These are phyloP conservation scores for Ectropis crepuscularia DNA, from an alignment of 2,888 invertebrate genomes.

Conservation along the genomic window DNA sequence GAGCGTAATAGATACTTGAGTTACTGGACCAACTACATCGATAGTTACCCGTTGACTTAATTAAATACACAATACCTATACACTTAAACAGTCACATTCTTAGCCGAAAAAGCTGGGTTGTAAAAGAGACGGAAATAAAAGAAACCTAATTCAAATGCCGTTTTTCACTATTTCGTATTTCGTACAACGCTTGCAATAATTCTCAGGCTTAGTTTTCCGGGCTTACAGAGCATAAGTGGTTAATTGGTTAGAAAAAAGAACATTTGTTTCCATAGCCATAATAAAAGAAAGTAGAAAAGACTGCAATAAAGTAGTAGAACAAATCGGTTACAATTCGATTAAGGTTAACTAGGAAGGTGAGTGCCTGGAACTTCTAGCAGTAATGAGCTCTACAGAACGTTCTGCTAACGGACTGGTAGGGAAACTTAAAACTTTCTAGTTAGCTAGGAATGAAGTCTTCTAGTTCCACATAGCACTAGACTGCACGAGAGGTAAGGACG, in stretches of 20 bases:
- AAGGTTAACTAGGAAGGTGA: constrained; percentile 2
- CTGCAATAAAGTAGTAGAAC: not conserved
- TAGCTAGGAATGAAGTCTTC: constrained; percentile 5
- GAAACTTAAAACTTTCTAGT: constrained; percentile 10
- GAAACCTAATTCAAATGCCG: no score
- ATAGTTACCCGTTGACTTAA: no score
- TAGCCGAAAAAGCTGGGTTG: no score
- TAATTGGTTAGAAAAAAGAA: not conserved
- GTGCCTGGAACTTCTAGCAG: constrained; percentile 4
- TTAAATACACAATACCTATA: no score
- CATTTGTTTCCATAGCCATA: no score
- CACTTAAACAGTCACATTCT: no score
- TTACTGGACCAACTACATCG: no score
- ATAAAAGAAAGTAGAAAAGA: no score
- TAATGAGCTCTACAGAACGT: constrained; percentile 14
- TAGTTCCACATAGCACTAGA: not conserved
- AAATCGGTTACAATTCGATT: constrained; percentile 8
- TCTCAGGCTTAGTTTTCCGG: not conserved
- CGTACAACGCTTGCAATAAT: no score
- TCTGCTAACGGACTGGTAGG: constrained; percentile 3
- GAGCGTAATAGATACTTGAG: no score
- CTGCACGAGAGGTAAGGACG: not conserved
- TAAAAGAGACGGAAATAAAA: no score
- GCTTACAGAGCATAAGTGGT: not conserved
- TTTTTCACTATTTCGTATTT: no score